Conservation (phyloP, 37 sponge, comb jelly and placozoan genomes). For the Cladorhizidae sp. region DNA sequence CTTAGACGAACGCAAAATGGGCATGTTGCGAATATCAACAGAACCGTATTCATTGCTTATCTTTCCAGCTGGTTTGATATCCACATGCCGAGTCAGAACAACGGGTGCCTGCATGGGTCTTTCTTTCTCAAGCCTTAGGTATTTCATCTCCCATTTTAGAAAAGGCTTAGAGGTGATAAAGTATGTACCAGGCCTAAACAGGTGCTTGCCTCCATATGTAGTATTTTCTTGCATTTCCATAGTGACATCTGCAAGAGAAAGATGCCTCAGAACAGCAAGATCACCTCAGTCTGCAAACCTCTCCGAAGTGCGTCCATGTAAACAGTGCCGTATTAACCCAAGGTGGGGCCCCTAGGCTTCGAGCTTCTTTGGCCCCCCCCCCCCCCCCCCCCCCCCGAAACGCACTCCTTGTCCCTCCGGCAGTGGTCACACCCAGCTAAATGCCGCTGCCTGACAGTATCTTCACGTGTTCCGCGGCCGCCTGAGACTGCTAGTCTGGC, state of each 20-base stretch:
- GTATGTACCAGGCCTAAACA: conserved; percentile 48
- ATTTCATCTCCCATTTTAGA: conserved; percentile 59
- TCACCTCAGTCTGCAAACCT: conserved; percentile 47
- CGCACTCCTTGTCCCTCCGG: too few species aligned
- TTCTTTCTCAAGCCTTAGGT: conserved; percentile 58
- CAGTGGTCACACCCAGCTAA: too few species aligned
- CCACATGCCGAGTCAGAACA: conserved; percentile 16
- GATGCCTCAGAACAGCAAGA: conserved; percentile 32
- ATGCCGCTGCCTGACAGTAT: too few species aligned
- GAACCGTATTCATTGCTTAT: conserved; percentile 59
- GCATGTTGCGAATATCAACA: conserved; percentile 67
- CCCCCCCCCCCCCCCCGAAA: too few species aligned
- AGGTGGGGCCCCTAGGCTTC: too few species aligned
- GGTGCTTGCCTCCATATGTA: conserved; percentile 56
- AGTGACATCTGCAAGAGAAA: conserved; percentile 21
- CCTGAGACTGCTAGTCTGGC: too few species aligned
- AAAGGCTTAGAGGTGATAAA: conserved; percentile 33
- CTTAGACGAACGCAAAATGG: conserved; percentile 67
- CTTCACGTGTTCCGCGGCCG: too few species aligned
- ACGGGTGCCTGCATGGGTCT: conserved; percentile 29
- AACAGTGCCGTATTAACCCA: too few species aligned
- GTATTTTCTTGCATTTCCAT: conserved; percentile 36
- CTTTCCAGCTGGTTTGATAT: conserved; percentile 22
- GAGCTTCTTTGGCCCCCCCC: too few species aligned
- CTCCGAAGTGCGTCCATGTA: neutral